Evolutionary conservation across 2,797 vertebrate genomes (phyloP).

Genomic region (Perodicticus potto): DNA sequence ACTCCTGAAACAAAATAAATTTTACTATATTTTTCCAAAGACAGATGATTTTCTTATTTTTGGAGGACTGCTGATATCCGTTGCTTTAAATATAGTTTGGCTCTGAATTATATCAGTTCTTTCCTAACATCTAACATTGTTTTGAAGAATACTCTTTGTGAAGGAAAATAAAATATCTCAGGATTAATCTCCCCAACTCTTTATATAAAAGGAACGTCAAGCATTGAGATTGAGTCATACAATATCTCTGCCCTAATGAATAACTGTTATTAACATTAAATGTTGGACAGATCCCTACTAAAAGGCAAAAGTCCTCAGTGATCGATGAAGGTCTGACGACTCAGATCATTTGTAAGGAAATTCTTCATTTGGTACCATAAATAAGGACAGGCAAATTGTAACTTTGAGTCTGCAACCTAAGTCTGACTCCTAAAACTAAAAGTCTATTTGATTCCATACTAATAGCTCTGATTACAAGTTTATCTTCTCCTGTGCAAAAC

Average conservation of each 20-base stretch:
- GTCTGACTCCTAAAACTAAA: not conserved
- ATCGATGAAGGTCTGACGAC: not conserved
- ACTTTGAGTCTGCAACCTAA: not conserved
- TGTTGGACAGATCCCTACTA: not conserved
- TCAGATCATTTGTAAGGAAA: not conserved
- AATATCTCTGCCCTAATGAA: not conserved
- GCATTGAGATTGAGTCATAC: too few species aligned
- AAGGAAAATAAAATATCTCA: not conserved
- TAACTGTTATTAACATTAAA: not conserved
- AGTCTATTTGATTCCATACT: not conserved
- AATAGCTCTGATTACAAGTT: not conserved
- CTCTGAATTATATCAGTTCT: not conserved
- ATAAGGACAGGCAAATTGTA: not conserved
- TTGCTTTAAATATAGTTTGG: constrained; percentile 19
- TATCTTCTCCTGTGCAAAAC: not conserved
- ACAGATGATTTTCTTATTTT: constrained; percentile 18
- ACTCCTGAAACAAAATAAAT: not conserved
- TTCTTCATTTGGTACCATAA: not conserved
- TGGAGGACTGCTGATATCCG: not conserved
- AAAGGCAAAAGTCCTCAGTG: not conserved
- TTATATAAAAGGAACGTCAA: not conserved
- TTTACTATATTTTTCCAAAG: not conserved
- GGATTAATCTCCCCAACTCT: not conserved
- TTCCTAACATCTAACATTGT: not conserved
- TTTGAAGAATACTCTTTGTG: not conserved